Base-by-base conservation (phyloP, 2,113 vertebrate species). In the Muntiacus reevesi region DNA sequence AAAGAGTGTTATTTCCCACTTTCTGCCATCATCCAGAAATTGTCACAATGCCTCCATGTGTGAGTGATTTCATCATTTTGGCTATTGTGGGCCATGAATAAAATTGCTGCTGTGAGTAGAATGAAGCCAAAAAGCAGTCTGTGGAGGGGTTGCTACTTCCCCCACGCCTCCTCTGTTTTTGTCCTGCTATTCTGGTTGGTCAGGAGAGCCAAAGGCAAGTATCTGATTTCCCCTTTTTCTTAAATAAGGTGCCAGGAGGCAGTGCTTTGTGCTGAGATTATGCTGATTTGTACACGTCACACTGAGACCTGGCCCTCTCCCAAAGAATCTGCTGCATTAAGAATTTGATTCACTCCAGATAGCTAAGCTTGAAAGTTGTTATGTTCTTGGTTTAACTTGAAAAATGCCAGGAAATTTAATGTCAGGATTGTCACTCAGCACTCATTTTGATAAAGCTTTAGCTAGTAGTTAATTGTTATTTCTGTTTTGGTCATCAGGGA, bases 381-480 rank as follows among this genome's bases (percentile, higher is more conserved):
- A 83, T 64, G 85, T 67, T 98, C 98, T 95, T 94, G 79, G 64
- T 87, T 94, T 93, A 92, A 94, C 87, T 96, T 98, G 93, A 94
- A 88, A 98, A 97, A 97, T 97, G 40, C 84, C 91, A 96, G 92
- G 88, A 98, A 94, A 88, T 93, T 95, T 92, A 95, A 95, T 91
- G 90, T 96, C 94, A 97, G 83, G 76, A 83, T 78, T 97, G 91
- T 98, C 92, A 96, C 78, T 98, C 71, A 3, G 45, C 93, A 88
- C 93, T 97, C 87, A 85, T 91, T 97, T 94, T 94, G 57, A 94
- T 94, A 94, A 97, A 94, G 36, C 45, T 67, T 93, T 96, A 78
- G 81, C 67, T 93, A n/a, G 64, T 93, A 78, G 92, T 95, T 93
- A 93, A 90, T 87, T 97, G 87, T 95, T 97, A 94, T 94, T 95